Percentiles rank a stretch among this genome's conserved stretches.
These are phyloP conservation scores for Campoletis raptor DNA, from an alignment of 2,888 invertebrate species.

Conservation along the genomic window DNA sequence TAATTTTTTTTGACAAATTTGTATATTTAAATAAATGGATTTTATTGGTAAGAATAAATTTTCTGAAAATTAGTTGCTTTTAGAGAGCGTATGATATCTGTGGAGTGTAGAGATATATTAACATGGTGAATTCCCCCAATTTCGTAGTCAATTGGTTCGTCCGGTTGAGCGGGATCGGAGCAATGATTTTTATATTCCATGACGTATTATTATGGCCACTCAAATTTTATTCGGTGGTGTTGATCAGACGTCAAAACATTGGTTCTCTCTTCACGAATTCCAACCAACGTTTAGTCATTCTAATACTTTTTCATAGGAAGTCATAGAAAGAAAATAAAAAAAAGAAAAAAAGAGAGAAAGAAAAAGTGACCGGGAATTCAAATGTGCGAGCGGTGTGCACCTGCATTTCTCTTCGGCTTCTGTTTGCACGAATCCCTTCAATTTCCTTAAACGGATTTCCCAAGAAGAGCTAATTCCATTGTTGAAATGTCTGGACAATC, in stretches of 20 bases:
- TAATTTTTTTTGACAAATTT: not conserved
- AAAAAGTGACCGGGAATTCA: slow-evolving; percentile 24
- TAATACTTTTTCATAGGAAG: slow-evolving; percentile 2
- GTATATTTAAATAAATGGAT: not conserved
- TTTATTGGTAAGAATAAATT: not conserved
- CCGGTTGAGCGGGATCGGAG: slow-evolving; percentile 52
- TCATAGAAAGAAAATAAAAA: not conserved
- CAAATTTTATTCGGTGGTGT: slow-evolving; percentile 66
- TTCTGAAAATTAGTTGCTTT: not conserved
- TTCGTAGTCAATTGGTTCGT: slow-evolving; percentile 66
- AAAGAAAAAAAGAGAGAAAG: not conserved
- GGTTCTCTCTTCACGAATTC: not conserved
- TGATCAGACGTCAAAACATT: slow-evolving; percentile 75
- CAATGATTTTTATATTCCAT: slow-evolving; percentile 47
- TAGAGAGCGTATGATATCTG: not conserved
- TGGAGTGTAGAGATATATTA: not conserved
- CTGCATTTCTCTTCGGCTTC: slow-evolving; percentile 9
- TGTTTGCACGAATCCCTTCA: slow-evolving; percentile 64
- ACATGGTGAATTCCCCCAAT: slow-evolving; percentile 65
- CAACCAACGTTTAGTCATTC: slow-evolving; percentile 22
- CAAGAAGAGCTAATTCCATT: slow-evolving; percentile 81
- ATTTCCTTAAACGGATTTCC: slow-evolving; percentile 81
- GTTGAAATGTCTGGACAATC: slow-evolving; percentile 70
- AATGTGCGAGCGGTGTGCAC: slow-evolving; percentile 49
- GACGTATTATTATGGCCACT: slow-evolving; percentile 29